Evolutionary conservation across 2,888 invertebrate species (phyloP).

Genomic region (Spatulosminthurus flaviceps): DNA sequence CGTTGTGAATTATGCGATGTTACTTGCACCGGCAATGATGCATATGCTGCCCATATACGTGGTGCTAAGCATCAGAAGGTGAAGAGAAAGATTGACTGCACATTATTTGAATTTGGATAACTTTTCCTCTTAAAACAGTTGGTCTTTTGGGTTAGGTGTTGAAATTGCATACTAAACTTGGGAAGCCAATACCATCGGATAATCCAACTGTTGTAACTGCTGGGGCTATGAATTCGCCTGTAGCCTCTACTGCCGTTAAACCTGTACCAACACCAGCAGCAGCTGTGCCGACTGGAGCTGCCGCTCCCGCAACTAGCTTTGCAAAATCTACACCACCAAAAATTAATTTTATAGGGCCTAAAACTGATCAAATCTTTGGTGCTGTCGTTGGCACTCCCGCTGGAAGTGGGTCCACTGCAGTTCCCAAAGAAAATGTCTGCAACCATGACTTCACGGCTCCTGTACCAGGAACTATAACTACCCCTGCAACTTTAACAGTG

Average conservation of each 20-base stretch:
- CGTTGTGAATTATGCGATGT: constrained; percentile 98
- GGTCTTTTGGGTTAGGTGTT: constrained; percentile 70
- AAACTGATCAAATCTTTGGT: constrained; percentile 61
- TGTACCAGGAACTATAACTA: constrained; percentile 44
- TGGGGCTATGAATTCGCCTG: constrained; percentile 63
- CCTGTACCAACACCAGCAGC: constrained; percentile 38
- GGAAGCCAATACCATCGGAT: constrained; percentile 95
- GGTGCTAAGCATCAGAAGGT: constrained; percentile 99
- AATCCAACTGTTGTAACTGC: constrained; percentile 85
- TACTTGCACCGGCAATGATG: constrained; percentile 97
- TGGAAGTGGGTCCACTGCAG: not conserved
- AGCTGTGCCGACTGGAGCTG: constrained; percentile 27
- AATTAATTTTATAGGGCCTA: constrained; percentile 83
- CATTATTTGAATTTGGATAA: no score
- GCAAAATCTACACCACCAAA: constrained; percentile 74
- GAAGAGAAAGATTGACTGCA: no score
- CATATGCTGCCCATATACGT: constrained; percentile 96
- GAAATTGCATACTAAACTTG: constrained; percentile 94
- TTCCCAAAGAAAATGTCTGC: not conserved
- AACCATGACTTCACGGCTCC: constrained; percentile 35
- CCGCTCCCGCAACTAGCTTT: constrained; percentile 33
- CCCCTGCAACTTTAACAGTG: constrained; percentile 31
- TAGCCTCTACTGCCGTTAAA: constrained; percentile 34
- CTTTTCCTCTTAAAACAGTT: no score
- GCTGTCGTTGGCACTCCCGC: not conserved